Percentiles rank a stretch among this genome's conserved stretches.
phyloP scores from a whole-genome alignment of 92 coral and sea anemone species.

The Anthopleura xanthogrammica region DNA sequence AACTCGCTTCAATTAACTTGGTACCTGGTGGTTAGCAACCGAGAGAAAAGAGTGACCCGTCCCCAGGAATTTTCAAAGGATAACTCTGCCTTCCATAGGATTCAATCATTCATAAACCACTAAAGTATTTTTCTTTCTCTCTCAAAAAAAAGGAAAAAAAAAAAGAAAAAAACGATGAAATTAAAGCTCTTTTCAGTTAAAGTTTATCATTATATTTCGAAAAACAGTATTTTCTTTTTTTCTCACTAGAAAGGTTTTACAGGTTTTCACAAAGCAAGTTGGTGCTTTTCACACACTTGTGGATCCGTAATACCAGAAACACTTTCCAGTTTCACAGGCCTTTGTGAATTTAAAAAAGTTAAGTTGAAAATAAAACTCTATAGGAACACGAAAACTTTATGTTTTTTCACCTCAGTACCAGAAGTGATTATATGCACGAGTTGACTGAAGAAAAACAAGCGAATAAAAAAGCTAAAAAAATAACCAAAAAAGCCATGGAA shows the following conservation, averaged over 20 bases:
- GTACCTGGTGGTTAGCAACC: constrained; percentile 6
- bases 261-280: background rate
- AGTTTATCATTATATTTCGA: too few species aligned
- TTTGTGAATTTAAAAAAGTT: background rate
- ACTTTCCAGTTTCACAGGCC: background rate
- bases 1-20: constrained; percentile 11
- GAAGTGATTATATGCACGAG: background rate
- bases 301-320: background rate
- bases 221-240: too few species aligned
- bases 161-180: background rate
- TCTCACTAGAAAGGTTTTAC: too few species aligned
- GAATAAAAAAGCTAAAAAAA: background rate
- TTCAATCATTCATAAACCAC: background rate
- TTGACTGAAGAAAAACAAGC: background rate
- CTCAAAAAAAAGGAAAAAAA: too few species aligned
- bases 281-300: background rate
- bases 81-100: background rate
- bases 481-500: background rate
- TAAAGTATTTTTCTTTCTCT: background rate
- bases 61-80: background rate
- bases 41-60: background rate
- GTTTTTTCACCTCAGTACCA: too few species aligned
- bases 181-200: too few species aligned
- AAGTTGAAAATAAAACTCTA: too few species aligned
- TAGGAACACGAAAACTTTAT: too few species aligned